Percentiles rank a stretch among this genome's conserved stretches.
phyloP scores from a whole-genome alignment of 2,797 vertebrate species.

The Periparus ater region DNA sequence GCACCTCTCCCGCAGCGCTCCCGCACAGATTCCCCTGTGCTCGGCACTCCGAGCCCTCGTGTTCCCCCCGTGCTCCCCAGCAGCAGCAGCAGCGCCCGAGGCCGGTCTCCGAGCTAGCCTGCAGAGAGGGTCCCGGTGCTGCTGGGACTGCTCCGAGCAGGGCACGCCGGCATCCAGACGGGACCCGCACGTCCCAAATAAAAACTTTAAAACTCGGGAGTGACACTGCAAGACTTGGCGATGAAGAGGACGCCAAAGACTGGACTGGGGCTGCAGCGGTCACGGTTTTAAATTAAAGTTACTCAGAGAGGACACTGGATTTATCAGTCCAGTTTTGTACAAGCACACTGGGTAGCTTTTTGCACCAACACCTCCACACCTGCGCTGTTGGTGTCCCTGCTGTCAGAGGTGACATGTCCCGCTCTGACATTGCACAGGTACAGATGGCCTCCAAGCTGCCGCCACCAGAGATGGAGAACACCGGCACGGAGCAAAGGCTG shows the following conservation, averaged over 20 bases:
- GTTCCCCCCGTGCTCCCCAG: not conserved
- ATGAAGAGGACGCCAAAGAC: not conserved
- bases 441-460: not conserved
- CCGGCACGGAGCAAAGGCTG: not conserved
- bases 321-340: not conserved
- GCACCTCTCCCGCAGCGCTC: not conserved
- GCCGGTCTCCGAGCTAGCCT: not conserved
- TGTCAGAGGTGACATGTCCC: not conserved
- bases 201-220: not conserved
- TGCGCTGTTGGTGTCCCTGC: not conserved
- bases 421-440: fast-evolving
- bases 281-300: not conserved
- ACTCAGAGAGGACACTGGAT: not conserved
- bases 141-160: not conserved
- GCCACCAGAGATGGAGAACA: not conserved
- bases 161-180: not conserved
- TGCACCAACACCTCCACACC: not conserved
- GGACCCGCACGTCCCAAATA: not conserved
- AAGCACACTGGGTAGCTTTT: not conserved
- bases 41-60: not conserved
- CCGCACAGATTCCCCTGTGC: not conserved
- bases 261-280: not conserved
- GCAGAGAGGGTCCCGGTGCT: not conserved
- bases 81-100: not conserved
- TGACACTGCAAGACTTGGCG: not conserved